These are phyloP conservation scores for Actinernus sp. DNA, from an alignment of 92 coral and sea anemone genomes.

Conservation along the genomic window DNA sequence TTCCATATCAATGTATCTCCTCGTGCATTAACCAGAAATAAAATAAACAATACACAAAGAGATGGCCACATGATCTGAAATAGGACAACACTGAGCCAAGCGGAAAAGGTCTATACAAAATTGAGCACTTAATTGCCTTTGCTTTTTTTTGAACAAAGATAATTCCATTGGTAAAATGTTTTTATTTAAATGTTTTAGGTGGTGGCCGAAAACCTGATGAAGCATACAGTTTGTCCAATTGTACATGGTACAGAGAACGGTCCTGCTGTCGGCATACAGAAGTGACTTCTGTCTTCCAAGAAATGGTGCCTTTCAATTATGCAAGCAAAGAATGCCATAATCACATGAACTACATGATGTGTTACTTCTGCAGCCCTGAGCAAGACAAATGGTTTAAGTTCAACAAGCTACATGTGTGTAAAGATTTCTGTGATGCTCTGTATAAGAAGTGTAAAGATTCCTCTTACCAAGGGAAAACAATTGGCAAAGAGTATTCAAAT, in stretches of 20 bases:
- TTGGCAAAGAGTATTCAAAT: conserved; percentile 65
- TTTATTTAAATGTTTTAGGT: conserved; percentile 37
- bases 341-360: conserved; percentile 92
- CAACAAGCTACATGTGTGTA: conserved; percentile 67
- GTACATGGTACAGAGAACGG: conserved; percentile 93
- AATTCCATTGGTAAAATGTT: too few species aligned
- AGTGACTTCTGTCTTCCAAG: conserved; percentile 85
- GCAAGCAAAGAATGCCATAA: conserved; percentile 75
- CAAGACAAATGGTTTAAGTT: conserved; percentile 77
- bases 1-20: too few species aligned
- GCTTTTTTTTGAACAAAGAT: too few species aligned
- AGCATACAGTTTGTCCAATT: conserved; percentile 94
- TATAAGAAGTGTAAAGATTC: conserved; percentile 85
- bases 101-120: too few species aligned
- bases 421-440: conserved; percentile 69
- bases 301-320: conserved; percentile 77
- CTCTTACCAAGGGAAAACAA: conserved; percentile 45
- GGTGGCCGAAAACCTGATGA: conserved; percentile 84
- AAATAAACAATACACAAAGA: too few species aligned
- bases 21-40: too few species aligned
- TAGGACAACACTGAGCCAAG: too few species aligned
- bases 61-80: too few species aligned
- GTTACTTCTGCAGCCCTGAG: conserved; percentile 95
- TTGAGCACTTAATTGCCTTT: too few species aligned
- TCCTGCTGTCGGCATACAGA: conserved; percentile 96